Percentiles rank a stretch among this genome's conserved stretches.
phyloP scores from a whole-genome alignment of 1,140 invertebrate species.

The Philopotamus ludificatus region DNA sequence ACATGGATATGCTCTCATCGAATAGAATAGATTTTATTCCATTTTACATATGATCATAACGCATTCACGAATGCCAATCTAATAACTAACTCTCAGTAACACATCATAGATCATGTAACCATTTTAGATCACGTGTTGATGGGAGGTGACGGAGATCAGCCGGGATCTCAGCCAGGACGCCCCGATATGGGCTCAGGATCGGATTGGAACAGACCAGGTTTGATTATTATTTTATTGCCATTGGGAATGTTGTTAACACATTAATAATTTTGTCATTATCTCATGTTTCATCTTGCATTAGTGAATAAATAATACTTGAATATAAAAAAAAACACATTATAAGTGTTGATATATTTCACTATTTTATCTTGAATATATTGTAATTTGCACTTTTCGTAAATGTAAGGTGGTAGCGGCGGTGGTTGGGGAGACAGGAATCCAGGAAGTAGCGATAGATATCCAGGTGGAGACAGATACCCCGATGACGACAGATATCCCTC shows the following conservation, averaged over 20 bases:
- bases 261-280: not conserved
- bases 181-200: slow-evolving; percentile 27
- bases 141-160: slow-evolving; percentile 36
- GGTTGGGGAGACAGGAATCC: slow-evolving; percentile 46
- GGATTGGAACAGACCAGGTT: slow-evolving; percentile 39
- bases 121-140: slow-evolving; percentile 42
- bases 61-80: too few species aligned
- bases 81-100: slow-evolving; percentile 14
- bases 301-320: not conserved
- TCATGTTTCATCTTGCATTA: slow-evolving; percentile 1
- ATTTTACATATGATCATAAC: too few species aligned
- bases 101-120: slow-evolving; percentile 30
- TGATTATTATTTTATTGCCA: too few species aligned
- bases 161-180: slow-evolving; percentile 20
- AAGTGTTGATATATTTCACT: not conserved
- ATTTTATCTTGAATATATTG: too few species aligned
- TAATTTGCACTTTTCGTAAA: slow-evolving; percentile 36
- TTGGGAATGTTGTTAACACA: too few species aligned
- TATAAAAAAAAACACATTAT: slow-evolving; percentile 8
- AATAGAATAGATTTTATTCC: too few species aligned
- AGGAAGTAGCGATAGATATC: slow-evolving; percentile 49
- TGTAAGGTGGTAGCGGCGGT: slow-evolving; percentile 46
- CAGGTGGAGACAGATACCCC: slow-evolving; percentile 53
- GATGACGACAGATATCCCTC: slow-evolving; percentile 46
- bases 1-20: not conserved